Base-by-base conservation (phyloP, 2,113 vertebrate genomes). In the Burhinus oedicnemus region DNA sequence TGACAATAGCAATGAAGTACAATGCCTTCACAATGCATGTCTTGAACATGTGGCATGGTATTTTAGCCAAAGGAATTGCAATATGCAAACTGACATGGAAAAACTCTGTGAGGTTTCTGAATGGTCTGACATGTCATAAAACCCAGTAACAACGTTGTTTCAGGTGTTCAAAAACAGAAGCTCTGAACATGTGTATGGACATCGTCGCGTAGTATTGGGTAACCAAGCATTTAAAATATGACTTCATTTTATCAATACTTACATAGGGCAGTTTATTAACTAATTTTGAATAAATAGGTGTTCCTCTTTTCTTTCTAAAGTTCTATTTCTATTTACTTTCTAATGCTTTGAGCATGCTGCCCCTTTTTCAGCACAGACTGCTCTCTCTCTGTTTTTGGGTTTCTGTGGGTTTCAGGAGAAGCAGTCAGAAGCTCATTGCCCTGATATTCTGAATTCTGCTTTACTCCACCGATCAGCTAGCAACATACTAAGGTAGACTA, bases 21-120 rank as follows among this genome's bases (percentile, higher is more conserved):
- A 51, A 5, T 2, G 13, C 45, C 60, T 71, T 87, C 51, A 61
- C 26, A 54, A 2, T 3, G 10, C 54, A 45, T 0, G 0, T 26
- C 75, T 79, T 29, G 32, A 65, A 49, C 20, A 42, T 9, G 58
- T 85, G n/a, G 19, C 23, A 9, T 9, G 18, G 20, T 11, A 30
- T 60, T 85, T 93, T 79, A 81, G 47, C 27, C 38, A 32, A 61
- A 87, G 29, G n/a, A 83, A 45, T 2, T 84, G 23, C 30, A 87
- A 17, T 27, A 20, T 22, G 30, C 12, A 81, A 13, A 88, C 15
- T 51, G 22, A 21, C 4, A 1, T 66, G 47, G 52, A 22, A 82
- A 81, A 86, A 18, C 15, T 58, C 44, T 29, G 2, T 4, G 4
- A 58, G 60, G 27, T 34, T 44, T 66, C 26, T 49, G 42, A 51